phyloP scores from a whole-genome alignment of 2,888 invertebrate species.

The Eupithecia exiguata region DNA sequence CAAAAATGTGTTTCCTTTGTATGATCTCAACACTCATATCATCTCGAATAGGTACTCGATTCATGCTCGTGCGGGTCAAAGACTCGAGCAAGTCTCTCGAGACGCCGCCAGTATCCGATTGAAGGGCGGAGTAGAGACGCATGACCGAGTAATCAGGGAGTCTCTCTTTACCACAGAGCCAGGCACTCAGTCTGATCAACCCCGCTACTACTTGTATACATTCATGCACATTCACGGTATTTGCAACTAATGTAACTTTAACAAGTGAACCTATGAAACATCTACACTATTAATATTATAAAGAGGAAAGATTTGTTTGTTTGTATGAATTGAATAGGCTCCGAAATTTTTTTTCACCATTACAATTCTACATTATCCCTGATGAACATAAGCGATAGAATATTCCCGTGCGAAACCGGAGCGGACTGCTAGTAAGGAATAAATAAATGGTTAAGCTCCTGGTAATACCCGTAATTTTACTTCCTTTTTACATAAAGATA shows the following conservation, averaged over 20 bases:
- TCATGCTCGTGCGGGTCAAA: constrained; percentile 11
- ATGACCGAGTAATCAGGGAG: constrained; percentile 3
- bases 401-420: too few species aligned
- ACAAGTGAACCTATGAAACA: background rate
- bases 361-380: too few species aligned
- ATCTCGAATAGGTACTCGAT: background rate
- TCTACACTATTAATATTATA: too few species aligned
- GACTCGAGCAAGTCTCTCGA: background rate
- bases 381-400: too few species aligned
- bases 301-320: too few species aligned
- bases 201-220: background rate
- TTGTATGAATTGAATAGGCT: too few species aligned
- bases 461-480: too few species aligned
- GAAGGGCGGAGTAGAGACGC: background rate
- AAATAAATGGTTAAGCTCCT: too few species aligned
- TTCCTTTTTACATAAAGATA: too few species aligned
- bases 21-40: background rate
- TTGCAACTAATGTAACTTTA: background rate
- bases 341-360: too few species aligned
- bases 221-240: background rate
- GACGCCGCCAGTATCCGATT: background rate
- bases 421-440: too few species aligned
- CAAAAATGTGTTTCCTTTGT: constrained; percentile 4
- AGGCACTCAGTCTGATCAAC: constrained; percentile 1
- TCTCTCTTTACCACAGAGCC: background rate